Evolutionary conservation across 2,113 vertebrate species (phyloP).

Genomic region (Odocoileus hemionus): DNA sequence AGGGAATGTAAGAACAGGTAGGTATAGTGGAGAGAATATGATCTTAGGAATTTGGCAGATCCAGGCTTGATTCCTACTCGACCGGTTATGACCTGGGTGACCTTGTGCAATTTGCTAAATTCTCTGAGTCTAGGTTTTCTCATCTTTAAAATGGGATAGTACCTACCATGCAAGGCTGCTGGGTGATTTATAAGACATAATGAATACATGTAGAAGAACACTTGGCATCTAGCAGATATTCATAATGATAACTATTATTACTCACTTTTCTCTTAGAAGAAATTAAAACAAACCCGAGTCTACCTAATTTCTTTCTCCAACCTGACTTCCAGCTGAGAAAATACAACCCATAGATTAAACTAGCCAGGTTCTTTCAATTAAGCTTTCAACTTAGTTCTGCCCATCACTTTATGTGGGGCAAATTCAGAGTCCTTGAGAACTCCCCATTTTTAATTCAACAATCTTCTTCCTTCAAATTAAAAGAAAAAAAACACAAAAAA

Average conservation of each 20-base stretch:
- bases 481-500: neutral
- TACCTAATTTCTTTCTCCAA: slow-evolving; percentile 30
- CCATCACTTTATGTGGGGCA: neutral
- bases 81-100: slow-evolving; percentile 2
- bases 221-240: slow-evolving; percentile 3
- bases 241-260: slow-evolving; percentile 39
- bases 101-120: slow-evolving; percentile 30
- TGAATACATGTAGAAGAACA: slow-evolving; percentile 21
- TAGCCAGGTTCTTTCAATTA: neutral
- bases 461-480: slow-evolving; percentile 4
- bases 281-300: slow-evolving; percentile 34
- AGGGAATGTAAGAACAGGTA: neutral
- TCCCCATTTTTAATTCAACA: neutral
- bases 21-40: neutral
- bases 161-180: slow-evolving; percentile 15
- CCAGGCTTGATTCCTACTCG: slow-evolving; percentile 30
- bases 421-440: neutral
- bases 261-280: slow-evolving; percentile 46
- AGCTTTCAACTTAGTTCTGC: neutral
- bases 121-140: slow-evolving; percentile 27
- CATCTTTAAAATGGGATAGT: slow-evolving; percentile 64
- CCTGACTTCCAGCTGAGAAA: slow-evolving; percentile 2
- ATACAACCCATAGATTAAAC: neutral
- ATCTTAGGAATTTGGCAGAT: neutral
- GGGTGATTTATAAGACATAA: neutral